Evolutionary conservation across 2,113 vertebrate genomes (phyloP), one percentile per base, ranked within the genome.

Genomic region (Todiramphus chloris): DNA sequence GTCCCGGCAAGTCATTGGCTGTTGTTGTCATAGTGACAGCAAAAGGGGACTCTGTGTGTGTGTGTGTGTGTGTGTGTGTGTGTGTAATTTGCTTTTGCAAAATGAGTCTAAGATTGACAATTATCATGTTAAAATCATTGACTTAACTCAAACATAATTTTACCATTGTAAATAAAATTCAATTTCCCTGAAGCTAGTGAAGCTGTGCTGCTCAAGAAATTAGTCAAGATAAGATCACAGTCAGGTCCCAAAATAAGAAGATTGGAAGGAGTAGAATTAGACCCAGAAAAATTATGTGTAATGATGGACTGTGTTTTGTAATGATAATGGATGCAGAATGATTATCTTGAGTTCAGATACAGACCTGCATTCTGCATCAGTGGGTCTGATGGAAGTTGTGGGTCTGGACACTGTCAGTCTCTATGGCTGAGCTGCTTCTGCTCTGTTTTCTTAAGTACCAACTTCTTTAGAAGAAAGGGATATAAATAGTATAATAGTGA

Each of bases 391-490:
- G 60, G 46, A 44, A 73, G 10, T 5, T 51, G 17, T 44, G 55
- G 23, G 30, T 69, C 13, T 39, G 30, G 44, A 35, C 13, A 2
- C 20, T 39, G 25, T 39, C 44, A 46, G 18, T 74, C 28, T 6
- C 27, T 11, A 0, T 43, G 35, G 28, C 33, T 60, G 30, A 51
- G 33, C 35, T 60, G 7, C 31, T 10, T 72, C 50, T 58, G 14
- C 31, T 73, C 30, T 62, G 3, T 48, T 0, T 0, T 43, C 24
- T 56, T 11, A 77, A 44, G 8, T 21, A 46, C 11, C 4, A 66
- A 5, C 16, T 62, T 64, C 11, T 68, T 35, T 12, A 58, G 53
- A 77, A 64, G 16, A 89, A 62, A 43, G 13, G 9, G 6, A 3
- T 55, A 30, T 19, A 58, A 59, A 35, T 2, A 48, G 10, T 19